These are phyloP conservation scores for Coccyzus lansbergi DNA, from an alignment of 2,797 vertebrate genomes.

Conservation along the genomic window DNA sequence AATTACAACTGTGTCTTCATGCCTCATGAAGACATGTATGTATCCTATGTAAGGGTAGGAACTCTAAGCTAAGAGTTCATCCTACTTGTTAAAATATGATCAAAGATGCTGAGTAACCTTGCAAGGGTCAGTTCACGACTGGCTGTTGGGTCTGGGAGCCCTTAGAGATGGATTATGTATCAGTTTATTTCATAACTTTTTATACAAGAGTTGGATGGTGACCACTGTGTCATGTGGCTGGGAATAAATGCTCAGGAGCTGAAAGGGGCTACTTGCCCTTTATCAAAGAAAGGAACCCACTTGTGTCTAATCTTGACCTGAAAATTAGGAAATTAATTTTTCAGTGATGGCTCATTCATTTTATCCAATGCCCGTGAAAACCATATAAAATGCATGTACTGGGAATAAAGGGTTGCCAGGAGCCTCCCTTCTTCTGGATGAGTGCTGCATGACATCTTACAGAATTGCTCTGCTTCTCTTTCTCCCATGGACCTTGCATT, in stretches of 20 bases:
- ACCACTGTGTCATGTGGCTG: neutral
- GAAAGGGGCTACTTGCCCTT: neutral
- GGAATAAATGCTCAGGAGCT: neutral
- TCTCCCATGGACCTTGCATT: neutral
- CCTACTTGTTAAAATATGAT: no score
- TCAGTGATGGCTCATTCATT: neutral
- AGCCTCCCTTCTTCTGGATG: neutral
- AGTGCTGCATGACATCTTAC: neutral
- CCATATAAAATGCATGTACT: neutral
- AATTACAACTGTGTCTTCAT: neutral
- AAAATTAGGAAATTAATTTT: neutral
- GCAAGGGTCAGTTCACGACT: neutral
- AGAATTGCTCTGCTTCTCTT: neutral
- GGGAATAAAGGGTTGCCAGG: neutral
- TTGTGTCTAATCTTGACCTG: neutral
- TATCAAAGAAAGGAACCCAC: neutral
- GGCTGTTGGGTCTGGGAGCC: neutral
- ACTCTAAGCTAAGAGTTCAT: neutral
- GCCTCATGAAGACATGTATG: fast-evolving
- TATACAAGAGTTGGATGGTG: neutral
- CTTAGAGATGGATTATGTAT: neutral
- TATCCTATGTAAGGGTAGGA: neutral
- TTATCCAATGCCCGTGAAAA: neutral
- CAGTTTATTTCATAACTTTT: neutral
- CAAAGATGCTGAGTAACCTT: neutral